Evolutionary conservation across 2,888 invertebrate genomes (phyloP).

Genomic region (Allacma fusca): DNA sequence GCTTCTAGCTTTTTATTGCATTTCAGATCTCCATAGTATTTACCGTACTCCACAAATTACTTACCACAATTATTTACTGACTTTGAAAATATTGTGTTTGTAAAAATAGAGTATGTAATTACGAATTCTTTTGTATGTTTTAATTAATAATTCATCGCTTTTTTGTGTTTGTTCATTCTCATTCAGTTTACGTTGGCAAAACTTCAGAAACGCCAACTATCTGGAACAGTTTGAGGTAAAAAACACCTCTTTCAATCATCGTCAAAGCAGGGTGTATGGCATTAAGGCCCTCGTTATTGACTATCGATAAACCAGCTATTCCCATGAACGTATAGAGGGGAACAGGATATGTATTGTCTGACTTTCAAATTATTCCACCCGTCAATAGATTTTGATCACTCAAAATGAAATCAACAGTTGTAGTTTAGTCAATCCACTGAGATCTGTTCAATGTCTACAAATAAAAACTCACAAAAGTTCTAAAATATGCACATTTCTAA

Average conservation of each 20-base stretch:
- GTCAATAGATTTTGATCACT: constrained; percentile 83
- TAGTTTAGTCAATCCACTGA: constrained; percentile 73
- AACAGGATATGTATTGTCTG: constrained; percentile 84
- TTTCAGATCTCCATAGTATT: too few relatives aligned
- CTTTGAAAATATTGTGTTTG: too few relatives aligned
- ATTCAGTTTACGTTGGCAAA: background rate
- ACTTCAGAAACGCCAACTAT: constrained; percentile 67
- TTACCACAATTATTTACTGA: too few relatives aligned
- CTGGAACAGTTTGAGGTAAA: constrained; percentile 75
- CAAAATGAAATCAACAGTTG: constrained; percentile 79
- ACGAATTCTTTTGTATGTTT: background rate
- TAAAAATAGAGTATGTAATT: too few relatives aligned
- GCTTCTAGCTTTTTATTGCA: too few relatives aligned
- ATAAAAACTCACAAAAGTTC: too few relatives aligned
- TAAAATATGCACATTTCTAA: too few relatives aligned
- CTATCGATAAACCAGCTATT: constrained; percentile 65
- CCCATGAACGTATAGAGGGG: constrained; percentile 95
- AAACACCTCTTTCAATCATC: constrained; percentile 78
- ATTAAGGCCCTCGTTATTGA: constrained; percentile 66
- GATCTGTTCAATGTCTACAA: constrained; percentile 62
- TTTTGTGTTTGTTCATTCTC: constrained; percentile 9
- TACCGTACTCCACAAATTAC: too few relatives aligned
- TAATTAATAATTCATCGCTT: constrained; percentile 10
- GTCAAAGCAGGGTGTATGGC: constrained; percentile 87
- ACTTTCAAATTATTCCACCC: constrained; percentile 94